Evolutionary conservation across 2,888 invertebrate genomes (phyloP).

Genomic region (Tholera decimalis): DNA sequence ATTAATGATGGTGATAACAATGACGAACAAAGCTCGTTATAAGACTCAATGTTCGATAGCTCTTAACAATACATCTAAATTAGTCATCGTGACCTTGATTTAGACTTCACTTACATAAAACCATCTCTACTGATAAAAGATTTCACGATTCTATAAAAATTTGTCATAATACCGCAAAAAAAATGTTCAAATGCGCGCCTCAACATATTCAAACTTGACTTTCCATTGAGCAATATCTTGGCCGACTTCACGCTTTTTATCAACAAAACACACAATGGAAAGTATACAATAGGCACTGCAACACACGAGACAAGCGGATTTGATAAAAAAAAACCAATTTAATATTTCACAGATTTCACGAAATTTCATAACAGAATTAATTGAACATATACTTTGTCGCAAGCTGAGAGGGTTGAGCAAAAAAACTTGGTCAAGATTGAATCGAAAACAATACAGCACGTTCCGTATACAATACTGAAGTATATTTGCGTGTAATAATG

Average conservation of each 20-base stretch:
- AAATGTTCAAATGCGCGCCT: slow-evolving; percentile 55
- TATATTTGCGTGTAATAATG: background rate
- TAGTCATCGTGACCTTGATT: slow-evolving; percentile 46
- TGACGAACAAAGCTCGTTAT: slow-evolving; percentile 40
- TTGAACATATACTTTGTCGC: slow-evolving; percentile 79
- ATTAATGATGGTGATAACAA: slow-evolving; percentile 45
- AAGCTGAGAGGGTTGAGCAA: slow-evolving; percentile 81
- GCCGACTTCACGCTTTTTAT: slow-evolving; percentile 83
- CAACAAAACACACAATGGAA: slow-evolving; percentile 77
- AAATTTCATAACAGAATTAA: slow-evolving; percentile 88
- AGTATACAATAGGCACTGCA: slow-evolving; percentile 76
- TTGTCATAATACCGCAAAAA: slow-evolving; percentile 71
- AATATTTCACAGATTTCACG: slow-evolving; percentile 86
- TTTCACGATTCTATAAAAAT: slow-evolving; percentile 69
- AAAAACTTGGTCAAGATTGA: slow-evolving; percentile 68
- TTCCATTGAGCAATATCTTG: slow-evolving; percentile 78
- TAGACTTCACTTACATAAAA: slow-evolving; percentile 34
- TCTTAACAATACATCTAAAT: slow-evolving; percentile 37
- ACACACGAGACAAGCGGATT: slow-evolving; percentile 70
- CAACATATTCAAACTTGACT: slow-evolving; percentile 78
- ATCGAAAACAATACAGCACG: slow-evolving; percentile 26
- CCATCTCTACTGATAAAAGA: slow-evolving; percentile 52
- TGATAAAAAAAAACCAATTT: slow-evolving; percentile 82
- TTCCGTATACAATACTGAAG: slow-evolving; percentile 46
- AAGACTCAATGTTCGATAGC: slow-evolving; percentile 33